phyloP scores from a whole-genome alignment of 35 echinoderm and acorn worm species.

The Ophiothrix spiculata region DNA sequence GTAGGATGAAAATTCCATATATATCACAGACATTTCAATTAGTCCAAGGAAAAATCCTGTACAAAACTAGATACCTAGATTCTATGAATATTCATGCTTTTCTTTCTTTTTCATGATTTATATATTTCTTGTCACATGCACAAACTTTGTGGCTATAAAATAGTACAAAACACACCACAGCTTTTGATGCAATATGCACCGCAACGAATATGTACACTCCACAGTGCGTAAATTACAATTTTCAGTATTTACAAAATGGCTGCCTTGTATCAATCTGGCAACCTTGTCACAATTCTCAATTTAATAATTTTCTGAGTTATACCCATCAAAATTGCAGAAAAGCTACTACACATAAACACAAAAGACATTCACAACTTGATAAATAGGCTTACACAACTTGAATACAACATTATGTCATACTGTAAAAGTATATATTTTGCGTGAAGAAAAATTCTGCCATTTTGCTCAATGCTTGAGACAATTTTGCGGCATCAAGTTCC shows the following conservation, averaged over 20 bases:
- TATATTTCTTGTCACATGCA: not conserved
- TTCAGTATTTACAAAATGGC: conserved; percentile 4
- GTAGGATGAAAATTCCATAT: not conserved
- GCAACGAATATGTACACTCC: not conserved
- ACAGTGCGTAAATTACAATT: conserved; percentile 3
- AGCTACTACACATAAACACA: not conserved
- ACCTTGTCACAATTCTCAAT: not conserved
- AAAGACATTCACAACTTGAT: not conserved
- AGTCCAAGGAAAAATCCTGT: not conserved
- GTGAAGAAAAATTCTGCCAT: too few relatives aligned
- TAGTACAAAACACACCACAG: conserved; percentile 9
- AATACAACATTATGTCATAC: too few relatives aligned
- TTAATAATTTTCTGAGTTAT: not conserved
- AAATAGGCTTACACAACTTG: not conserved
- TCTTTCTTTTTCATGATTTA: not conserved
- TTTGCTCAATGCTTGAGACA: too few relatives aligned
- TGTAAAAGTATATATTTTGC: too few relatives aligned
- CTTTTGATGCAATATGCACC: not conserved
- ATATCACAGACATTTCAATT: not conserved
- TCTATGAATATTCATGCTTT: not conserved
- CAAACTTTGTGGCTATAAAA: not conserved
- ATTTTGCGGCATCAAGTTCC: too few relatives aligned
- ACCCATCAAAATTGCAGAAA: not conserved
- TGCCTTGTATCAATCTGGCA: not conserved
- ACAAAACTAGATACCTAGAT: conserved; percentile 6